These are phyloP conservation scores for Lepidostoma basale DNA, from an alignment of 1,140 invertebrate species.

Conservation along the genomic window DNA sequence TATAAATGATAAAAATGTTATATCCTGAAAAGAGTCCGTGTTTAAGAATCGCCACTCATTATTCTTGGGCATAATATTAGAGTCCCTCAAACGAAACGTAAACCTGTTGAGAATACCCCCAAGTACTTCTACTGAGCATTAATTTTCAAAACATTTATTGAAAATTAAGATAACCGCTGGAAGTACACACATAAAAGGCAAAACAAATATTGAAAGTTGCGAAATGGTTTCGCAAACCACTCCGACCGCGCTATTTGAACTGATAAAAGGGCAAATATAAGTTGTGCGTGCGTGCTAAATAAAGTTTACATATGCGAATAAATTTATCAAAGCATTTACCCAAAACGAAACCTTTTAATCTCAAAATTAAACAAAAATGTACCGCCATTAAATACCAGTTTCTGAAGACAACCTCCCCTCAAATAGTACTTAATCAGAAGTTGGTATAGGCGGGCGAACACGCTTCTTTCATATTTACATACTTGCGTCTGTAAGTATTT, in stretches of 20 bases:
- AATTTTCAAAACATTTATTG: constrained; percentile 15
- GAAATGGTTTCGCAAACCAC: constrained; percentile 1
- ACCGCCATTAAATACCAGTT: neutral
- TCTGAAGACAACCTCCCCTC: no score
- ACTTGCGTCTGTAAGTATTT: no score
- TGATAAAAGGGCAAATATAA: constrained; percentile 17
- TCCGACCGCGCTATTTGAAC: constrained; percentile 4
- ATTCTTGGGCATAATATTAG: no score
- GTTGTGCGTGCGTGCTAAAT: neutral
- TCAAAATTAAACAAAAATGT: constrained; percentile 9
- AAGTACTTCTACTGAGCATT: neutral
- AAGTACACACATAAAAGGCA: neutral
- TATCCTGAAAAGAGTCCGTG: no score
- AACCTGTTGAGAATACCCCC: no score
- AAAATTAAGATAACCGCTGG: constrained; percentile 8
- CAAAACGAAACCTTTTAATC: neutral
- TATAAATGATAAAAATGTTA: no score
- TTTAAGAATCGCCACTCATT: no score
- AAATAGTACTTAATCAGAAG: no score
- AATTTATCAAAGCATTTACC: constrained; percentile 4
- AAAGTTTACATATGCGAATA: neutral
- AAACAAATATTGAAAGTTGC: constrained; percentile 6
- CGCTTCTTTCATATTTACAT: no score
- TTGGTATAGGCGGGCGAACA: neutral
- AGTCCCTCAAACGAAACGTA: no score